Conservation (phyloP, 2,888 invertebrate genomes). For the Tinea trinotella region DNA sequence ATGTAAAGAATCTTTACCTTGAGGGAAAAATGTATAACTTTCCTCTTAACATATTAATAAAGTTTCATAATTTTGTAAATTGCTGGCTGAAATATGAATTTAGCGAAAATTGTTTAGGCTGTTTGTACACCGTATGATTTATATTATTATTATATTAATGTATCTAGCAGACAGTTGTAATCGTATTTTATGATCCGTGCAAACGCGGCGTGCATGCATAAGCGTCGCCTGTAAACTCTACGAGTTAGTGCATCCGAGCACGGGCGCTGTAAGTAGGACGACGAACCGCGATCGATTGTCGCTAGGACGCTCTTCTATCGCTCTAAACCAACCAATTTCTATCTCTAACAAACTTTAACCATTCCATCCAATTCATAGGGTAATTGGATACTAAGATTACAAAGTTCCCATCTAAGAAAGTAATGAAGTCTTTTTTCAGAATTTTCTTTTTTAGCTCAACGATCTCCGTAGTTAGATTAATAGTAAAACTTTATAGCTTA, state of each 20-base stretch:
- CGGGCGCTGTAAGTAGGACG: constrained; percentile 59
- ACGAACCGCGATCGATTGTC: constrained; percentile 69
- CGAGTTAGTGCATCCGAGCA: constrained; percentile 53
- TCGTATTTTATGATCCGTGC: constrained; percentile 13
- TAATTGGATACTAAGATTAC: constrained; percentile 6
- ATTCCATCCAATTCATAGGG: neutral
- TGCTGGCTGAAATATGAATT: neutral
- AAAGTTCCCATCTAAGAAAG: too few relatives aligned
- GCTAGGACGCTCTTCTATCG: constrained; percentile 23
- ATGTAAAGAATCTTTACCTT: neutral
- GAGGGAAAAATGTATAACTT: neutral
- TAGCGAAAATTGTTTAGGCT: neutral
- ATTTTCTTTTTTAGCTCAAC: too few relatives aligned
- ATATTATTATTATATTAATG: constrained; percentile 5
- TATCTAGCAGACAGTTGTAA: constrained; percentile 8
- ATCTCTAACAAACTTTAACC: neutral
- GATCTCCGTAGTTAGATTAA: too few relatives aligned
- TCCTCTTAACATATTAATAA: neutral
- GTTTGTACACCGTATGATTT: neutral
- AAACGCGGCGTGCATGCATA: constrained; percentile 25
- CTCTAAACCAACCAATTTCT: constrained; percentile 15
- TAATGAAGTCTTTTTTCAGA: too few relatives aligned
- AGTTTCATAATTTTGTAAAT: neutral
- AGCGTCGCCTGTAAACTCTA: constrained; percentile 44
- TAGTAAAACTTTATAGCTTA: too few relatives aligned